phyloP scores from a whole-genome alignment of 30 jellyfish, hydroid and myxozoan genomes.

The Aurelia coerulea region DNA sequence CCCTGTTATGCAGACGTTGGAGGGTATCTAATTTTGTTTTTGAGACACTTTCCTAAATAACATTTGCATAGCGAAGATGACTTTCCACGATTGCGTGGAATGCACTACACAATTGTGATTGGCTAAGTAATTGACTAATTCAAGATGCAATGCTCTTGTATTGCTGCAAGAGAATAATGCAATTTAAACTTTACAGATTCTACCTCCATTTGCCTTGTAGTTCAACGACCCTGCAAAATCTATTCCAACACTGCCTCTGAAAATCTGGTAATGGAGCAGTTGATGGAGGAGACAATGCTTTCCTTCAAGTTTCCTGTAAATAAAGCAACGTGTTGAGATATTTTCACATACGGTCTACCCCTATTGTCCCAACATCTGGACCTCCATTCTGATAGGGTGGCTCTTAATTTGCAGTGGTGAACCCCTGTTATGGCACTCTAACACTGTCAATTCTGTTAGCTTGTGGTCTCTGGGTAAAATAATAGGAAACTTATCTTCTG shows the following conservation, averaged over 20 bases:
- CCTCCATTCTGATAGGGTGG: conserved; percentile 48
- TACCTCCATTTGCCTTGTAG: neutral
- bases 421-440: conserved; percentile 52
- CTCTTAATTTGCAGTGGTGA: conserved; percentile 28
- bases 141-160: conserved; percentile 58
- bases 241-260: conserved; percentile 38
- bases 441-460: conserved; percentile 6
- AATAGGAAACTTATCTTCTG: conserved; percentile 29
- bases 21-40: no score
- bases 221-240: conserved; percentile 66
- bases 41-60: no score
- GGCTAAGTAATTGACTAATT: conserved; percentile 9
- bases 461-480: conserved; percentile 31
- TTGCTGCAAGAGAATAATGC: conserved; percentile 33
- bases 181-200: conserved; percentile 35
- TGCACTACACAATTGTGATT: no score
- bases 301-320: conserved; percentile 28
- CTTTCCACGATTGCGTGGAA: no score
- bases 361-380: conserved; percentile 31
- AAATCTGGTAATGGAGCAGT: conserved; percentile 55
- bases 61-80: no score
- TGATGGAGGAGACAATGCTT: conserved; percentile 19
- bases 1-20: no score
- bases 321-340: conserved; percentile 14
- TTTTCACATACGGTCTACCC: conserved; percentile 66